A percentile compares a stretch with the other conserved stretches of the same genome.
Evolutionary conservation across 2,113 vertebrate genomes (phyloP).

Genomic region (Eupsittula cactorum): DNA sequence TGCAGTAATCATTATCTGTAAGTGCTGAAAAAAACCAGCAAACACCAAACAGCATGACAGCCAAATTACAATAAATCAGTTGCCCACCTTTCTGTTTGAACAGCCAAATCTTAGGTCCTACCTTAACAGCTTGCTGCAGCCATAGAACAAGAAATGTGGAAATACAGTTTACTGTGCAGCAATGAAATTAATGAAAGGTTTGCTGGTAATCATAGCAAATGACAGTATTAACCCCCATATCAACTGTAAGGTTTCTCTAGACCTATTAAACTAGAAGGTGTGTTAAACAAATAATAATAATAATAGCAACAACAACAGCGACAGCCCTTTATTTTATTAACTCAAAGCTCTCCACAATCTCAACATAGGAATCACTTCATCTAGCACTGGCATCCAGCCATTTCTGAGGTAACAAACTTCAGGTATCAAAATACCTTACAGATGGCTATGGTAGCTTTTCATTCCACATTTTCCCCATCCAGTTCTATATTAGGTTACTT

Average conservation of each 20-base stretch:
- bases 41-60: background rate
- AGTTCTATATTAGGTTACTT: background rate
- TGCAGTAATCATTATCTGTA: background rate
- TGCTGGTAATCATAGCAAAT: conserved; percentile 42
- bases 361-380: background rate
- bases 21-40: background rate
- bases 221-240: conserved; percentile 24
- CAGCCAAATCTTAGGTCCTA: background rate
- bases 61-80: conserved; percentile 3
- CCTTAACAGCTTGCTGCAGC: background rate
- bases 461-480: background rate
- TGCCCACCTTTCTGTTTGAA: background rate
- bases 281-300: background rate
- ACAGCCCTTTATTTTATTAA: background rate
- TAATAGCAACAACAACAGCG: background rate
- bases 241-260: background rate
- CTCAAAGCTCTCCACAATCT: background rate
- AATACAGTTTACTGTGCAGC: conserved; percentile 32
- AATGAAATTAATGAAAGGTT: conserved; percentile 38
- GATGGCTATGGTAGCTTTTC: background rate
- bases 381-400: background rate
- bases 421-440: background rate
- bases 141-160: background rate
- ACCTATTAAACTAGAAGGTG: background rate
- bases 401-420: background rate